Evolutionary conservation across 2,888 invertebrate genomes (phyloP).

Genomic region (Mimachlamys varia): DNA sequence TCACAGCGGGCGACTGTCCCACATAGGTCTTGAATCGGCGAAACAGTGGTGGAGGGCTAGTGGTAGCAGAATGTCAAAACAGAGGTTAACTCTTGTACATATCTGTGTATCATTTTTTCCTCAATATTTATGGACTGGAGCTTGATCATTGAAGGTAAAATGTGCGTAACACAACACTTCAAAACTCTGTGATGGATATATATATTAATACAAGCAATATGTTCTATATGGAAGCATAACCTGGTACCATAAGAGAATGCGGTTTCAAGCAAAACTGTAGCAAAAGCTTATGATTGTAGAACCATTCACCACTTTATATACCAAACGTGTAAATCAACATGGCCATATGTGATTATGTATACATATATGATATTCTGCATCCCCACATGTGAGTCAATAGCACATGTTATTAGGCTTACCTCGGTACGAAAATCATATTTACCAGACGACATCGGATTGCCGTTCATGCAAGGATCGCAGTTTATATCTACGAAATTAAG

Average conservation of each 20-base stretch:
- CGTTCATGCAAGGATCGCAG: slow-evolving; percentile 28
- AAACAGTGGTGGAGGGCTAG: no score
- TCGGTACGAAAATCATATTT: neutral
- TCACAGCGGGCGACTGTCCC: no score
- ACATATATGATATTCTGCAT: neutral
- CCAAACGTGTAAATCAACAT: neutral
- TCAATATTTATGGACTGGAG: no score
- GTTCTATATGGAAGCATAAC: neutral
- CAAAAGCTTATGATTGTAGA: neutral
- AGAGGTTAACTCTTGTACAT: neutral
- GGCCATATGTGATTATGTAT: neutral
- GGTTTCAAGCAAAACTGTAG: neutral
- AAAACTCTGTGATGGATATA: neutral
- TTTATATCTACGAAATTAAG: slow-evolving; percentile 24
- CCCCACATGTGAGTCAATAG: neutral
- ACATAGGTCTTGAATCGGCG: no score
- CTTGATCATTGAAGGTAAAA: neutral
- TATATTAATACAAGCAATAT: neutral
- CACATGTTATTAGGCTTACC: neutral
- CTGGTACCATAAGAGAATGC: neutral
- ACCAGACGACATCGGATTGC: slow-evolving; percentile 3
- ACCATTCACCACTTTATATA: neutral
- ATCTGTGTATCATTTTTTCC: no score
- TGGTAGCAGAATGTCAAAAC: no score
- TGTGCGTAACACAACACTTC: neutral